phyloP scores from a whole-genome alignment of 2,113 vertebrate species.

The Spilogale gracilis region DNA sequence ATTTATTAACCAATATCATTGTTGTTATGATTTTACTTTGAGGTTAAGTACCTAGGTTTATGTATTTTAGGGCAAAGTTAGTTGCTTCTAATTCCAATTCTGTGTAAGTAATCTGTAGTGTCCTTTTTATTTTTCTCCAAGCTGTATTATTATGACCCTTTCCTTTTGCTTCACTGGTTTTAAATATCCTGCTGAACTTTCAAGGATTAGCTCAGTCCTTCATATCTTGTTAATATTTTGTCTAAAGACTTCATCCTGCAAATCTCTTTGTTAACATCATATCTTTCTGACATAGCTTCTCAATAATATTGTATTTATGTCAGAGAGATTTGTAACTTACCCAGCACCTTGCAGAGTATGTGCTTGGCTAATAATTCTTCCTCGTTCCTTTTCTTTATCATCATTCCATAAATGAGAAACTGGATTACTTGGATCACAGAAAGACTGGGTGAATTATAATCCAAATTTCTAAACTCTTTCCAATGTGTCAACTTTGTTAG shows the following conservation, averaged over 20 bases:
- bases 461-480: background rate
- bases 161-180: background rate
- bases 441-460: background rate
- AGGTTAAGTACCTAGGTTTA: background rate
- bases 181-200: background rate
- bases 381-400: background rate
- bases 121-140: background rate
- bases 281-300: background rate
- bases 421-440: background rate
- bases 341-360: background rate
- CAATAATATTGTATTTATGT: background rate
- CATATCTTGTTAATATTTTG: background rate
- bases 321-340: slow-evolving; percentile 39
- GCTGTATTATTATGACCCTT: background rate
- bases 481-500: background rate
- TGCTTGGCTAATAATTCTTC: background rate
- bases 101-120: background rate
- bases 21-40: background rate
- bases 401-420: slow-evolving; percentile 16
- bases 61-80: background rate
- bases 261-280: background rate
- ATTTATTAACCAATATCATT: background rate
- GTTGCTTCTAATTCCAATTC: background rate
- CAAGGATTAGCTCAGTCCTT: background rate
- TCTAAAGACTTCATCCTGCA: background rate